phyloP scores from a whole-genome alignment of 2,888 invertebrate genomes.

The Philereme transversata region DNA sequence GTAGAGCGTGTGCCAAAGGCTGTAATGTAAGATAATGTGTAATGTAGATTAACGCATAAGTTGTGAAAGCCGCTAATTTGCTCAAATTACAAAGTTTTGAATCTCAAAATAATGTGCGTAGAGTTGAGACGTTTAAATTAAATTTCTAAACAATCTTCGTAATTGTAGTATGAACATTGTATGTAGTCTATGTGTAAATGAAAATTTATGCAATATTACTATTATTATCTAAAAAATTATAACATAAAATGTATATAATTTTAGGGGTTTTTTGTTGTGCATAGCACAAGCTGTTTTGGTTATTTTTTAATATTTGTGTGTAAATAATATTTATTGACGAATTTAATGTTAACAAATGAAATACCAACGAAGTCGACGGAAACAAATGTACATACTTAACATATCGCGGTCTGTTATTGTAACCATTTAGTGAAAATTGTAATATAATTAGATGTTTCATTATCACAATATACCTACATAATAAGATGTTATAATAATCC shows the following conservation, averaged over 20 bases:
- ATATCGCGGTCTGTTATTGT: slow-evolving; percentile 67
- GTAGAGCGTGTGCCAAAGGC: slow-evolving; percentile 64
- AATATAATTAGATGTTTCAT: slow-evolving; percentile 45
- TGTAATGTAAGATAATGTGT: slow-evolving; percentile 45
- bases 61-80: slow-evolving; percentile 64
- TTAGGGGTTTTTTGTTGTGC: slow-evolving; percentile 59
- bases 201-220: slow-evolving; percentile 37
- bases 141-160: slow-evolving; percentile 29
- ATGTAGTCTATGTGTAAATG: slow-evolving; percentile 30
- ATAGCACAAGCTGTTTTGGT: slow-evolving; percentile 52
- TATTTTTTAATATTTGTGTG: slow-evolving; percentile 34
- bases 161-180: slow-evolving; percentile 26
- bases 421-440: slow-evolving; percentile 47
- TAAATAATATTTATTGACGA: slow-evolving; percentile 55
- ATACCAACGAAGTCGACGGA: slow-evolving; percentile 59
- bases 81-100: slow-evolving; percentile 64
- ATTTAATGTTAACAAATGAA: slow-evolving; percentile 51
- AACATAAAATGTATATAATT: slow-evolving; percentile 46
- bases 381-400: slow-evolving; percentile 52
- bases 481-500: slow-evolving; percentile 33
- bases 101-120: slow-evolving; percentile 46
- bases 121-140: slow-evolving; percentile 29
- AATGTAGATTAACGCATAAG: slow-evolving; percentile 51
- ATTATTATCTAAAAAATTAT: slow-evolving; percentile 24
- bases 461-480: slow-evolving; percentile 27